A percentile compares a stretch with the other conserved stretches of the same genome.
Conservation (phyloP, 1,140 invertebrate genomes). For the Sycophila sp. region DNA sequence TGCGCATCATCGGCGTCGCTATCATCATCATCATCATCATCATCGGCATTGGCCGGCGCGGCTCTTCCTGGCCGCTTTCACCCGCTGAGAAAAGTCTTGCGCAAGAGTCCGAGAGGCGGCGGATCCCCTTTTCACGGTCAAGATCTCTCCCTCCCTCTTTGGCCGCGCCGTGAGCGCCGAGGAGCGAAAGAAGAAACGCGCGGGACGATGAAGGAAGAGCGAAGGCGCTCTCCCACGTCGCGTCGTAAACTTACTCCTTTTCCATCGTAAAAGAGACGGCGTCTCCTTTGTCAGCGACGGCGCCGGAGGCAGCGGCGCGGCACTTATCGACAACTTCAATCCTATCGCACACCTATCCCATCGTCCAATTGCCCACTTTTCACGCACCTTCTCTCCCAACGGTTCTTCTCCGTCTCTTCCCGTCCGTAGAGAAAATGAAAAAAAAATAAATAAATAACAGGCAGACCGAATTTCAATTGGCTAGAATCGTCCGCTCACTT, state of each 20-base stretch:
- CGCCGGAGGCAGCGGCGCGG: neutral
- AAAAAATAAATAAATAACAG: too few species aligned
- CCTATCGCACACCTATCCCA: too few species aligned
- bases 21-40: neutral
- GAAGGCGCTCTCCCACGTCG: slow-evolving; percentile 17
- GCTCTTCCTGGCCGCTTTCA: slow-evolving; percentile 1
- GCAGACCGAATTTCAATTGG: too few species aligned
- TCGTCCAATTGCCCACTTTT: too few species aligned
- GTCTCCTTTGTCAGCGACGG: neutral
- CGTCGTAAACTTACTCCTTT: slow-evolving; percentile 14
- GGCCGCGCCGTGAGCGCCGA: neutral
- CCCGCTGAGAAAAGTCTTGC: neutral
- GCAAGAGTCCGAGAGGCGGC: neutral
- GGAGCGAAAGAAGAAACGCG: neutral
- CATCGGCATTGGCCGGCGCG: too few species aligned
- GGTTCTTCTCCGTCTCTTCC: too few species aligned
- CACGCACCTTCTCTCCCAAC: too few species aligned
- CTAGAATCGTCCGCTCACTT: too few species aligned
- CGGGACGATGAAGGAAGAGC: neutral
- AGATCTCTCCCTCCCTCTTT: neutral
- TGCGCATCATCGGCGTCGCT: neutral
- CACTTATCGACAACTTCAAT: too few species aligned
- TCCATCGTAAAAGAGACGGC: neutral
- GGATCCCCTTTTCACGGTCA: slow-evolving; percentile 3
- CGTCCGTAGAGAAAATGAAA: too few species aligned